These are phyloP conservation scores for Dyspetes luteomarginatus DNA, from an alignment of 2,888 invertebrate species.

Conservation along the genomic window DNA sequence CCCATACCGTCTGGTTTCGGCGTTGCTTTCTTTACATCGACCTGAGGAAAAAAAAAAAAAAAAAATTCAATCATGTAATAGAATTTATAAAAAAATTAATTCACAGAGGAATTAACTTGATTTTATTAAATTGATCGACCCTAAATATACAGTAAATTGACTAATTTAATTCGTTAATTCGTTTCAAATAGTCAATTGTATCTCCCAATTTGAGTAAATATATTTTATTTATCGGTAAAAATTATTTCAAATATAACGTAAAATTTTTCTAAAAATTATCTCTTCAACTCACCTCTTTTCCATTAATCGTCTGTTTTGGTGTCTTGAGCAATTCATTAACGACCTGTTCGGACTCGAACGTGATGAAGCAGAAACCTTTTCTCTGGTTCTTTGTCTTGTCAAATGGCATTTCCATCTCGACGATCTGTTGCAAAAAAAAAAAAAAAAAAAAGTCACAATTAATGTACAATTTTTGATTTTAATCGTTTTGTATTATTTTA, in stretches of 20 bases:
- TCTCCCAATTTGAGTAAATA: too few species aligned
- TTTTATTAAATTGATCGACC: too few species aligned
- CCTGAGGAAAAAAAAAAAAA: slow-evolving; percentile 80
- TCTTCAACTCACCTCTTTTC: slow-evolving; percentile 90
- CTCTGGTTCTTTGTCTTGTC: slow-evolving; percentile 98
- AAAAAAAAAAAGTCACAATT: slow-evolving; percentile 42
- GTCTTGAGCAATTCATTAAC: slow-evolving; percentile 96
- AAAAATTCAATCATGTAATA: neutral
- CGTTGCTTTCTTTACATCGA: slow-evolving; percentile 97
- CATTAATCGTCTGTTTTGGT: slow-evolving; percentile 96
- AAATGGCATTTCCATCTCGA: slow-evolving; percentile 98
- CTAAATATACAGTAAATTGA: too few species aligned
- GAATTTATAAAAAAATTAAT: neutral
- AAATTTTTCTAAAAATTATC: too few species aligned
- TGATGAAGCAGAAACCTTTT: slow-evolving; percentile 98
- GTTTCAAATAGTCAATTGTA: too few species aligned
- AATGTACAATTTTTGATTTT: neutral
- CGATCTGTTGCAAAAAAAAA: slow-evolving; percentile 91
- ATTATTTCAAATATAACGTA: neutral
- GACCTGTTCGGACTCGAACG: slow-evolving; percentile 97
- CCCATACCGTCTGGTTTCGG: slow-evolving; percentile 93
- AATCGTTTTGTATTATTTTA: neutral
- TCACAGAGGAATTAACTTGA: too few species aligned
- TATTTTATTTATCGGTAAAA: neutral
- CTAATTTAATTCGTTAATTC: too few species aligned